Conservation (phyloP, 2,113 vertebrate species). For the Myotis brandtii region DNA sequence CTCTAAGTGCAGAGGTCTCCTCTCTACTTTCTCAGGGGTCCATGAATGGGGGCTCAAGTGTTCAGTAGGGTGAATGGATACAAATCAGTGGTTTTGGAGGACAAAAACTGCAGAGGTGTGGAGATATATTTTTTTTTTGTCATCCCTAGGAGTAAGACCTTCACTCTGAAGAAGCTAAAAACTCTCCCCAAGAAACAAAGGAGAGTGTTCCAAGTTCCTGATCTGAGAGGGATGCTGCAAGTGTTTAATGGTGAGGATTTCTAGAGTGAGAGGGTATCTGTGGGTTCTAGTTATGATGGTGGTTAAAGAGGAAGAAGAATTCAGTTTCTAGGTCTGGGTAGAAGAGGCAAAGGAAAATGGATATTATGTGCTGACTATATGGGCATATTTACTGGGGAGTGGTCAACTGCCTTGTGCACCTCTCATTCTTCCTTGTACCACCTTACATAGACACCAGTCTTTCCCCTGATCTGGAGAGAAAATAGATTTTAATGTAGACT, state of each 20-base stretch:
- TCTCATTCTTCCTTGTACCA: not conserved
- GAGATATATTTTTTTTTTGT: not conserved
- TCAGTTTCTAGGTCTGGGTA: not conserved
- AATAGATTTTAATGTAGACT: not conserved
- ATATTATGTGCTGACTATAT: not conserved
- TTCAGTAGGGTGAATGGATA: not conserved
- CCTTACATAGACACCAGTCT: not conserved
- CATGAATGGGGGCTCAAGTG: not conserved
- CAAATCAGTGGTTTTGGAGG: not conserved
- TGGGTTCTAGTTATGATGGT: too few species aligned
- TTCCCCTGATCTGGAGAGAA: not conserved
- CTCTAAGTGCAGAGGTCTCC: not conserved
- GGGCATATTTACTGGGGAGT: not conserved
- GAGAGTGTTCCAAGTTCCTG: not conserved
- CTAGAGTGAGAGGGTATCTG: not conserved
- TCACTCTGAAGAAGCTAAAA: not conserved
- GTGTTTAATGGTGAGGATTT: not conserved
- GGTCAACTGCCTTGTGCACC: not conserved
- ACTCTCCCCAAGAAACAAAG: not conserved
- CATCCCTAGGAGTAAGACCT: not conserved
- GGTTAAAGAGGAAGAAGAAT: not conserved
- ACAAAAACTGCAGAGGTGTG: not conserved
- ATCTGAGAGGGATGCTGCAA: not conserved
- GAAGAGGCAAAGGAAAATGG: not conserved
- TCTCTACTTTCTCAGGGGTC: not conserved